These are phyloP conservation scores for Drosophila pseudoobscura DNA, from an alignment of 1,140 invertebrate species.

Conservation along the genomic window DNA sequence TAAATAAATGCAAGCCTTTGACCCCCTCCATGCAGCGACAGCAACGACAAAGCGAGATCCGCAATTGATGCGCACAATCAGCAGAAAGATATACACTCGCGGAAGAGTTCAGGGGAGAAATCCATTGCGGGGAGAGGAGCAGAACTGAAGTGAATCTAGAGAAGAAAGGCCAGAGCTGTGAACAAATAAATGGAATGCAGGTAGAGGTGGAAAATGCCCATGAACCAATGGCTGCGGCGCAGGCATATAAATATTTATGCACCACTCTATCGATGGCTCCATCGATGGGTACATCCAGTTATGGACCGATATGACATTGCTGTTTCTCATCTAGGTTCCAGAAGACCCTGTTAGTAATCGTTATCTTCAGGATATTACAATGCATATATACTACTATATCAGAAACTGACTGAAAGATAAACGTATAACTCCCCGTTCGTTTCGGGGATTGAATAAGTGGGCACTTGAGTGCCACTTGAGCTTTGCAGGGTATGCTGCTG, in stretches of 20 bases:
- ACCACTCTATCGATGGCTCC: background rate
- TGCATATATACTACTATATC: too few species aligned
- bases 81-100: background rate
- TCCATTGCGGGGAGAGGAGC: background rate
- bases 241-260: conserved; percentile 72
- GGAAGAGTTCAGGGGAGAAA: conserved; percentile 4
- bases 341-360: too few species aligned
- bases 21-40: conserved; percentile 16
- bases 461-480: too few species aligned
- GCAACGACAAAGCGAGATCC: conserved; percentile 19
- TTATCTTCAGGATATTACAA: too few species aligned
- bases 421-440: background rate
- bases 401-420: too few species aligned
- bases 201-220: conserved; percentile 13
- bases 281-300: background rate
- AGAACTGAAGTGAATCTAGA: conserved; percentile 8
- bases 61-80: conserved; percentile 19
- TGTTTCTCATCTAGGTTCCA: too few species aligned
- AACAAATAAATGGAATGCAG: too few species aligned
- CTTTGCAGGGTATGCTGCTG: too few species aligned
- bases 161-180: background rate
- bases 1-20: conserved; percentile 72
- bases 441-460: too few species aligned
- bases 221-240: conserved; percentile 63
- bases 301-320: too few species aligned